Percentiles rank a stretch among this genome's conserved stretches.
These are phyloP conservation scores for Cotesia congregata DNA, from an alignment of 2,888 invertebrate species.

Conservation along the genomic window DNA sequence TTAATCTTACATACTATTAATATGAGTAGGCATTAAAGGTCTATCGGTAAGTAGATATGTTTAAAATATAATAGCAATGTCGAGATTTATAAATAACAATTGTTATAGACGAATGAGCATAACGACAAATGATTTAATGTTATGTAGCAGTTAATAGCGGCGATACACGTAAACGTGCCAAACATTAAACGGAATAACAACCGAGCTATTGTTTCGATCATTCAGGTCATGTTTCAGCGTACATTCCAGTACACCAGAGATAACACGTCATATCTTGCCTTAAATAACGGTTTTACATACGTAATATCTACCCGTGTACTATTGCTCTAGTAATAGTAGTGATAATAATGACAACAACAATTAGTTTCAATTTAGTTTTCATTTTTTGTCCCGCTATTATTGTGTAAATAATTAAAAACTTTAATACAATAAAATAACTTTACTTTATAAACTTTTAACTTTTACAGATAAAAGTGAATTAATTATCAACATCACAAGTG, in stretches of 20 bases:
- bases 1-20: too few relatives aligned
- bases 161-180: neutral
- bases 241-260: slow-evolving; percentile 9
- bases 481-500: too few relatives aligned
- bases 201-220: slow-evolving; percentile 12
- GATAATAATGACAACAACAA: too few relatives aligned
- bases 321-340: too few relatives aligned
- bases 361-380: neutral
- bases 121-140: neutral
- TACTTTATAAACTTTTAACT: too few relatives aligned
- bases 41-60: neutral
- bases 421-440: too few relatives aligned
- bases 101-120: neutral
- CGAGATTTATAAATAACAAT: neutral
- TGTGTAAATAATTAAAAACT: neutral
- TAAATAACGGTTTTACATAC: neutral
- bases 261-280: slow-evolving; percentile 9
- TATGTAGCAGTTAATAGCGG: neutral
- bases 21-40: too few relatives aligned
- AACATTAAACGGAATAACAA: neutral
- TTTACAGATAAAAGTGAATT: too few relatives aligned
- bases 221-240: slow-evolving; percentile 14
- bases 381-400: neutral
- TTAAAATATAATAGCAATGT: neutral
- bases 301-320: neutral